Evolutionary conservation across 2,113 vertebrate genomes (phyloP), one percentile per base, ranked within the genome.

Genomic region (Podarcis cretensis): DNA sequence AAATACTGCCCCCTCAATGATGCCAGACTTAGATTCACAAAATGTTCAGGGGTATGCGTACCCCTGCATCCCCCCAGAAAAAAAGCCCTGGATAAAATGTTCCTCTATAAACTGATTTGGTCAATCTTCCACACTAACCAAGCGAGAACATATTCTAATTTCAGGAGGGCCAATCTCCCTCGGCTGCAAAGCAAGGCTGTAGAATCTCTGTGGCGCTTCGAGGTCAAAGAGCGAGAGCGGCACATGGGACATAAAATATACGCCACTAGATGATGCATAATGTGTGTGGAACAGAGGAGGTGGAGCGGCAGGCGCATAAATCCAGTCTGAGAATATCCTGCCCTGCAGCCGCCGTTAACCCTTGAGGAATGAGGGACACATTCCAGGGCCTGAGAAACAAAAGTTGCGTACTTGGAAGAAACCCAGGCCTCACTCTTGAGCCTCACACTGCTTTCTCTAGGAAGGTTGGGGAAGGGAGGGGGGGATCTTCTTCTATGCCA

Each of bases 321-420:
- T 79, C 48, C 32, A 73, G 43, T 30, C 40, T 66, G 32, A 69
- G n/a, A 83, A 66, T 54, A 27, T 54, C 57, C 68, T 81, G 81
- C 66, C 68, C 69, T 0, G 8, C 14, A 21, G 89, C 81, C 30
- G 7, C 13, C 1, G 30, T 86, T 86, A 81, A 89, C 59, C 78
- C 78, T 75, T 32, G 25, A 57, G 79, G 59, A 81, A 86, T 57
- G 79, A 85, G 37, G 83, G 84, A 75, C 78, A 25, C 73, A 86
- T 90, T 90, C 79, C 84, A 77, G 89, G 84, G 84, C 89, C 74
- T 90, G 89, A 86, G 89, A 90, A 89, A 66, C 89, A 68, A 23
- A 77, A 43, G 43, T 77, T 8, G 30, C 10, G 3, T 9, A n/a
- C 54, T 74, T 74, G 68, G 83, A 87, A n/a, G 78, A 30, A 40